These are phyloP conservation scores for Pinctada fucata DNA, from an alignment of 2,888 invertebrate genomes.

Conservation along the genomic window DNA sequence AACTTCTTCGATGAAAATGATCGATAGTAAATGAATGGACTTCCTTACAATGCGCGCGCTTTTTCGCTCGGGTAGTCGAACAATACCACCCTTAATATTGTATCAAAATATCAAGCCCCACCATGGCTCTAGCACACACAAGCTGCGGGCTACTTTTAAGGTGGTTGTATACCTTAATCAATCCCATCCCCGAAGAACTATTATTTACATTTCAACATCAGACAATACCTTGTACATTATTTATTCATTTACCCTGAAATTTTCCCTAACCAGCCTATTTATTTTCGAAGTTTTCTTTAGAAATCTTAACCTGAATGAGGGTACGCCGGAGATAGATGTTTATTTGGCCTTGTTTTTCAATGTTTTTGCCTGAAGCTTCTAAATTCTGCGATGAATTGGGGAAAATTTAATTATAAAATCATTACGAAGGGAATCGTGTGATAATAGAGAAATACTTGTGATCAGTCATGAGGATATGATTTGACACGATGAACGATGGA, in stretches of 20 bases:
- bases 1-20: too few relatives aligned
- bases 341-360: not conserved
- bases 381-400: not conserved
- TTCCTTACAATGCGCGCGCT: too few relatives aligned
- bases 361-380: not conserved
- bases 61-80: too few relatives aligned
- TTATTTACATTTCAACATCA: not conserved
- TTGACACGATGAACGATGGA: not conserved
- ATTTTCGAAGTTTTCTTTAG: not conserved
- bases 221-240: conserved; percentile 1
- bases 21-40: too few relatives aligned
- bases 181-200: not conserved
- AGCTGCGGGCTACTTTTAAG: not conserved
- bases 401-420: conserved; percentile 4
- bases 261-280: not conserved
- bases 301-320: not conserved
- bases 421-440: not conserved
- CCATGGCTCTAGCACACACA: not conserved
- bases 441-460: not conserved
- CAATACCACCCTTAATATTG: not conserved
- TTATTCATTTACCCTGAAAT: not conserved
- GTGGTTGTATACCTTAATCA: not conserved
- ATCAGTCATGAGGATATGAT: not conserved
- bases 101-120: not conserved
- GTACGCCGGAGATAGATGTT: not conserved